Evolutionary conservation across 1,140 invertebrate species (phyloP), one percentile per base, ranked within the genome.

Genomic region (Ooceraea biroi): DNA sequence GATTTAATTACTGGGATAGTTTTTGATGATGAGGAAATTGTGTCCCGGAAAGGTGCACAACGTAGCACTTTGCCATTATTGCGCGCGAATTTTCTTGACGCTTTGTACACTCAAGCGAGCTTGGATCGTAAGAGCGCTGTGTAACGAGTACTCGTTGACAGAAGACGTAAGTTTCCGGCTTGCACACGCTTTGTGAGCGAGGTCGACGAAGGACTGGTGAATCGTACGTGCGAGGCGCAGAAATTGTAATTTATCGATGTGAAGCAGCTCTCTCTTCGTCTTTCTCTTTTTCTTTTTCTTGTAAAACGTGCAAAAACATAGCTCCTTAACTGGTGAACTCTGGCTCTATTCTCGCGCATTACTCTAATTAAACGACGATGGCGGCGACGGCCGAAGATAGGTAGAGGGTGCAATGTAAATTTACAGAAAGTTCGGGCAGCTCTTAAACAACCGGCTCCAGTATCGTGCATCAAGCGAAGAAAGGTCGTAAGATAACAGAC

Each of bases 241-340:
- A 69, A 78, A 71, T 80, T 71, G 76, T 71, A 80, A 80, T 80
- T 80, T 80, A 80, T 80, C 50, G 73, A 76, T 63, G 58, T 3
- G 41, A 3, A 44, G 65, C 25, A 55, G 14, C 12, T 7, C 36
- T 7, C 36, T 7, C 7, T 7, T 36, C 36, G 2, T 36, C 36
- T 36, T 7, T 36, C 36, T 36, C 36, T 36, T 7, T 36, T 7
- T 36, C 36, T 36, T 7, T 80, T 17, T 19, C 65, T 66, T 10
- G 12, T 50, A 17, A 27, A 65, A 76, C 25, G 44, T 65, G 65
- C 65, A 80, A 80, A 80, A 80, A 71, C 50, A 19, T 14, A 52
- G 65, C 63, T 63, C 58, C 68, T 80, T 69, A 71, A 80, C 50
- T 30, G 76, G 65, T 22, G 41, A 80, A 80, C 50, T n/a, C n/a